Base-by-base conservation (phyloP, 2,797 vertebrate species). In the Onychomys torridus region DNA sequence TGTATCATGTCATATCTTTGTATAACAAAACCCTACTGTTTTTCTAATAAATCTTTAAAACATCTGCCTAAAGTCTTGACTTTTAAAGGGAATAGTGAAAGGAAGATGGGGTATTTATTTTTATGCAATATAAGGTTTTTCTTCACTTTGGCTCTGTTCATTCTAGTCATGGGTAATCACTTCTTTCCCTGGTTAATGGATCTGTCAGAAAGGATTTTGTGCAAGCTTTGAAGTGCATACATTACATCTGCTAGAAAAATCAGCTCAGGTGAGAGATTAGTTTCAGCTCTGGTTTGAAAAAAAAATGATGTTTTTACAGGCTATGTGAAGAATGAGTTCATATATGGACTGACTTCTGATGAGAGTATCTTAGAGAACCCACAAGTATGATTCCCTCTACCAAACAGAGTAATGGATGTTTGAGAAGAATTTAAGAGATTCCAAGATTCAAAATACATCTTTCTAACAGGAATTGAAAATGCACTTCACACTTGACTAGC, bases 31-130 rank as follows among this genome's bases (percentile, higher is more conserved):
- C 57, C 65, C 19, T 29, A 55, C 73, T 89, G 89, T 94, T 75
- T 86, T 91, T 23, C 76, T 90, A 43, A 94, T 23, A 90, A 94
- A 92, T 83, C 17, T 90, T 95, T 89, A 63, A 89, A 92, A 94
- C 37, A 84, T 10, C 32, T 96, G 83, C 32, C 40, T 76, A 83
- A 55, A 69, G 52, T 75, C 6, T 88, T 79, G 57, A 5, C 6
- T 83, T 94, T 77, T 23, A 55, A 93, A 93, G 34, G 19, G 46
- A 92, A 77, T 2, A 91, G 9, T 95, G 88, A 94, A 19, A 67
- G 10, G 49, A 93, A 95, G 12, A 82, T 79, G 57, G 25, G 6
- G 0, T 49, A 81, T n/a, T n/a, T 95, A 94, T 84, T 77, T 67
- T 93, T 95, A 77, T 86, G 61, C 7, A 86, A 65, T 49, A 0